Conservation (phyloP, 2,888 invertebrate genomes). For the Hypomecis atomaria region DNA sequence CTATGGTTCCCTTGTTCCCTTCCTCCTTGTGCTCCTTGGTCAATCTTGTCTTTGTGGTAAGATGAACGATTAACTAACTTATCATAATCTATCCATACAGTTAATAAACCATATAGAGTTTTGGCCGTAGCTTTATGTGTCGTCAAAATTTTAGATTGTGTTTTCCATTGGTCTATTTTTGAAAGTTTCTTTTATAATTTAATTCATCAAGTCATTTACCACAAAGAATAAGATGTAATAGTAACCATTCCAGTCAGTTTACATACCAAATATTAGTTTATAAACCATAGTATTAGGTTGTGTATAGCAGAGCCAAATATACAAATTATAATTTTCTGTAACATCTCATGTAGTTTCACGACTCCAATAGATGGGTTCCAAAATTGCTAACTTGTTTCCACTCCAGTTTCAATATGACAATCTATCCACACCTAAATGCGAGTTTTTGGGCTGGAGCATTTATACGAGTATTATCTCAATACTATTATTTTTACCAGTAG, state of each 20-base stretch:
- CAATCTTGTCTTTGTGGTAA: constrained; percentile 41
- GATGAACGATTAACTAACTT: constrained; percentile 25
- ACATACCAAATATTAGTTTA: background rate
- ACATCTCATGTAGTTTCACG: too few relatives aligned
- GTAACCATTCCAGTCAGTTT: constrained; percentile 1
- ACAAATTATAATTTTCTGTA: too few relatives aligned
- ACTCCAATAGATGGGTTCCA: too few relatives aligned
- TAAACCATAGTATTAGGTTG: too few relatives aligned
- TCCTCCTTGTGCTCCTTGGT: constrained; percentile 49
- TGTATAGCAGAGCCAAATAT: too few relatives aligned
- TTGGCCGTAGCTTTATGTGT: constrained; percentile 75
- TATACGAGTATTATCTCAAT: too few relatives aligned
- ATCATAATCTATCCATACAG: constrained; percentile 37
- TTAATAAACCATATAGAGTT: constrained; percentile 70
- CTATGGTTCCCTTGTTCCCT: constrained; percentile 74
- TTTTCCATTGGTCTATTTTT: constrained; percentile 15
- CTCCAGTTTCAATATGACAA: too few relatives aligned
- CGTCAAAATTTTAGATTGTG: constrained; percentile 42
- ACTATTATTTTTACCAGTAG: too few relatives aligned
- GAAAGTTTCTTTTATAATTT: constrained; percentile 15
- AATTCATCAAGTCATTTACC: constrained; percentile 32
- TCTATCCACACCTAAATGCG: too few relatives aligned
- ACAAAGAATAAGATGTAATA: constrained; percentile 35
- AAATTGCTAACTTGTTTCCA: too few relatives aligned
- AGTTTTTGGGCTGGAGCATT: too few relatives aligned